A percentile compares a stretch with the other conserved stretches of the same genome.
Conservation (phyloP, 37 sponge, comb jelly and placozoan species). For the Chondrosia reniformis region DNA sequence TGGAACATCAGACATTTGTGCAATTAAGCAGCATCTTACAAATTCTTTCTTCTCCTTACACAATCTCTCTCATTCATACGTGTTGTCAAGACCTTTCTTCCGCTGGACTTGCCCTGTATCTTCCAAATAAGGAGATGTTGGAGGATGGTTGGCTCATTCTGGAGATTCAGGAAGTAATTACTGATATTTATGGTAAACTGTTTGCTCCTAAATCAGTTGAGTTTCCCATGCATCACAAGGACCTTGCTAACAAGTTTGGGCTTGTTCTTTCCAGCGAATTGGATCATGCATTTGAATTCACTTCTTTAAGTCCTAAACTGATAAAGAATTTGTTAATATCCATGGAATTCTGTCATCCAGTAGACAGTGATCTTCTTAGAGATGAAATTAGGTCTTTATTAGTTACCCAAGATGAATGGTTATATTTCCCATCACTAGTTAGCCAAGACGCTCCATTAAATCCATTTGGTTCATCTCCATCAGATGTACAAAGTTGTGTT, state of each 20-base stretch:
- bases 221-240: not conserved
- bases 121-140: not conserved
- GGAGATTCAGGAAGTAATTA: not conserved
- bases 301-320: not conserved
- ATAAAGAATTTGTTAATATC: not conserved
- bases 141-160: not conserved
- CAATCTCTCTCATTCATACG: not conserved
- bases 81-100: not conserved
- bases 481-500: too few species aligned
- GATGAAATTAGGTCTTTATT: not conserved
- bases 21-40: not conserved
- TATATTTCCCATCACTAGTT: not conserved
- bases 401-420: not conserved
- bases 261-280: not conserved
- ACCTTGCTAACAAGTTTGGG: not conserved
- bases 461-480: too few species aligned
- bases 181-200: not conserved
- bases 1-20: not conserved
- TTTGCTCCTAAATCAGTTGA: not conserved
- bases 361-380: not conserved
- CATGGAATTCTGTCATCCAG: conserved; percentile 13
- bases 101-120: not conserved
- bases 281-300: not conserved
- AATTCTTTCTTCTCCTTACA: not conserved
- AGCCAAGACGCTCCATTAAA: not conserved